phyloP scores from a whole-genome alignment of 1,140 invertebrate genomes.

The Bombus superbus region DNA sequence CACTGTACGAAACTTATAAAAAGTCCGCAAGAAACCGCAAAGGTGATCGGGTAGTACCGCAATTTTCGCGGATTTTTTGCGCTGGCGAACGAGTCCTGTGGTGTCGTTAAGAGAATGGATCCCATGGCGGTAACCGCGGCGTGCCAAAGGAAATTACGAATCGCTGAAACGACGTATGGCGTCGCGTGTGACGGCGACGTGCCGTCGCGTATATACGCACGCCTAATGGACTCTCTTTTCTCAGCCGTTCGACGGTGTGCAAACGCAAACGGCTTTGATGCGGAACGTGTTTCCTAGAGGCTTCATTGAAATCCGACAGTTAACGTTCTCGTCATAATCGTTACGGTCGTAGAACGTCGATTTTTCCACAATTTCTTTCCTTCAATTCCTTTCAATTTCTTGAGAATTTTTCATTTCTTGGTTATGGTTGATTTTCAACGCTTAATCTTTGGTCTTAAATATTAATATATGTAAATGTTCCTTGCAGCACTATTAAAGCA shows the following conservation, averaged over 20 bases:
- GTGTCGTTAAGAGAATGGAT: slow-evolving; percentile 30
- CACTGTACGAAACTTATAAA: background rate
- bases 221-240: slow-evolving; percentile 47
- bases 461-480: background rate
- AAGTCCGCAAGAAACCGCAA: background rate
- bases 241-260: slow-evolving; percentile 7
- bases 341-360: background rate
- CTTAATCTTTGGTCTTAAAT: background rate
- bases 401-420: background rate
- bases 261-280: slow-evolving; percentile 36
- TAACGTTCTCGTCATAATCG: slow-evolving; percentile 13
- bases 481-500: background rate
- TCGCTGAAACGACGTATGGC: slow-evolving; percentile 27
- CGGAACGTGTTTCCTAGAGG: slow-evolving; percentile 32
- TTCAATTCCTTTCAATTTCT: background rate
- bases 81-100: background rate
- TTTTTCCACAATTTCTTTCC: background rate
- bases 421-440: background rate
- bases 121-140: slow-evolving; percentile 6
- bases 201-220: slow-evolving; percentile 38
- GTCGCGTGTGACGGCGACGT: slow-evolving; percentile 40
- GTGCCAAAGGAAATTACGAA: slow-evolving; percentile 42
- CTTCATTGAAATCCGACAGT: slow-evolving; percentile 42
- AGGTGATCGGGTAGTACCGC: background rate
- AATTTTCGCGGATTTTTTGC: slow-evolving; percentile 16